Evolutionary conservation across 53 echinoderm and acorn worm genomes (phyloP), one percentile per base, ranked within the genome.

Genomic region (Astropecten irregularis): DNA sequence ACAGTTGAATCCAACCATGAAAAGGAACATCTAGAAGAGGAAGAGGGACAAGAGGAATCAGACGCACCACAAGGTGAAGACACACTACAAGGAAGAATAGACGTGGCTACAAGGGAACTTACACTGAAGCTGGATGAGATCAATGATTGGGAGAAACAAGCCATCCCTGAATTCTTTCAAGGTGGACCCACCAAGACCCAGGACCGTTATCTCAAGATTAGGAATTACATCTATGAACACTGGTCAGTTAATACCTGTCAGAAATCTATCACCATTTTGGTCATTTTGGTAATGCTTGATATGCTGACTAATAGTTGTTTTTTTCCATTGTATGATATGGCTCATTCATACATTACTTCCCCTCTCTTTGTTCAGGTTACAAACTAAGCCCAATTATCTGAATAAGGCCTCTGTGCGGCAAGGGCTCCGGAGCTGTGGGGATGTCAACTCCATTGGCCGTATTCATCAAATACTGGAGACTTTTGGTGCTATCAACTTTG

Each of bases 401-500:
- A 89, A 82, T 62, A 94, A 94, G 62, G 83, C 92, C 5, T 11
- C 76, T 9, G 86, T 91, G 29, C 63, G 99, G 20, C 47, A 54
- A 30, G 81, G 87, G 8, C 66, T 99, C 8, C 88, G 38, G 67
- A 95, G 76, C 66, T 77, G 68, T 36, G 94, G 99, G 1, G 90
- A 99, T 64, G 94, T 94, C 69, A 99, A 94, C 46, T 37, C 58
- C 35, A 83, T 94, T 8, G 69, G 94, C 23, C 46, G 58, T 6
- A 92, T 99, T 32, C 99, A 99, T 57, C 46, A 54, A 0, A 82
- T 85, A 54, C 74, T 99, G 56, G 92, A 94, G 55, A 26, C 40
- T 11, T 38, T 77, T 21, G 94, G 99, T 14, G 88, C 88, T 1
- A 99, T 99, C 64, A 99, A 99, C 66, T 85, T 85, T 61, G 92